These are phyloP conservation scores for Yponomeuta evonymella DNA, from an alignment of 2,888 invertebrate genomes.

Conservation along the genomic window DNA sequence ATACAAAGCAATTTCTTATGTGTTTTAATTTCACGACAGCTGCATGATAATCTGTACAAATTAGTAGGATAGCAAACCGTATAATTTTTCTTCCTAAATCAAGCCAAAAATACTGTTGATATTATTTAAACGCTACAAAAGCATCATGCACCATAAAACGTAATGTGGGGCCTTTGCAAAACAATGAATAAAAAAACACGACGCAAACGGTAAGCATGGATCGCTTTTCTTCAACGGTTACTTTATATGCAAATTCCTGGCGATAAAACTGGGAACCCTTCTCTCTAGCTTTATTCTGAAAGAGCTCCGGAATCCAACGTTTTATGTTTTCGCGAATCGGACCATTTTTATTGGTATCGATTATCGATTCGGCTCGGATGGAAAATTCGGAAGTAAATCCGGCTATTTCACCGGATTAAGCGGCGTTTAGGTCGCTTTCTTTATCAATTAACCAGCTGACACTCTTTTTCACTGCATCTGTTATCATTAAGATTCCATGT, in stretches of 20 bases:
- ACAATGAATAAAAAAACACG: conserved; percentile 71
- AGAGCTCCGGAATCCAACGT: conserved; percentile 60
- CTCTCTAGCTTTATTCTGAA: conserved; percentile 64
- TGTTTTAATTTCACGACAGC: too few species aligned
- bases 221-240: conserved; percentile 76
- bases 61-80: too few species aligned
- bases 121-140: conserved; percentile 46
- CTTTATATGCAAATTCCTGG: conserved; percentile 75
- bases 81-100: conserved; percentile 37
- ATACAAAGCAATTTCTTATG: too few species aligned
- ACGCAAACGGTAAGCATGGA: conserved; percentile 50
- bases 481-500: not conserved
- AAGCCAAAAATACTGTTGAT: conserved; percentile 59
- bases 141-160: conserved; percentile 66
- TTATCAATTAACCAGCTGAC: conserved; percentile 46
- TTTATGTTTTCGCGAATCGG: conserved; percentile 75
- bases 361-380: conserved; percentile 63
- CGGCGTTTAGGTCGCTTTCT: conserved; percentile 34
- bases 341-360: conserved; percentile 70
- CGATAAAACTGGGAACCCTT: conserved; percentile 74
- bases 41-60: too few species aligned
- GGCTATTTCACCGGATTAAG: conserved; percentile 36
- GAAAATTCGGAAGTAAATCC: conserved; percentile 66
- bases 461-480: conserved; percentile 44
- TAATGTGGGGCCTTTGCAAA: conserved; percentile 52